Conservation (phyloP, 2,797 vertebrate species). For the Paramormyrops hopkinsi region DNA sequence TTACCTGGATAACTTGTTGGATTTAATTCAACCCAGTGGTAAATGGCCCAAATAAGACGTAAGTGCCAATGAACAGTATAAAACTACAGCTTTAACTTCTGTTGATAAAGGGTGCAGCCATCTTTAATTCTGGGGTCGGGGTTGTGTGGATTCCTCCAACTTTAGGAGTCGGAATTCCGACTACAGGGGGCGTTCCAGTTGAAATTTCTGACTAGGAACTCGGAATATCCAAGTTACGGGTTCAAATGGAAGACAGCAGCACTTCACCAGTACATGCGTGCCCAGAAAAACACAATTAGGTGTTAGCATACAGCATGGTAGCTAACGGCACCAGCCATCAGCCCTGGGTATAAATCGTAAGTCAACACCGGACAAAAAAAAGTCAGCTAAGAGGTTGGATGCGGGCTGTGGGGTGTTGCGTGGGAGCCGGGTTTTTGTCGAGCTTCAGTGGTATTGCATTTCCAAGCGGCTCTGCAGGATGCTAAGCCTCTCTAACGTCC, state of each 20-base stretch:
- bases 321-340: not conserved
- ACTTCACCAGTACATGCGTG: not conserved
- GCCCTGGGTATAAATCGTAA: not conserved
- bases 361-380: not conserved
- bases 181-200: not conserved
- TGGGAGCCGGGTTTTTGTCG: not conserved
- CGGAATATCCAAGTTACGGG: not conserved
- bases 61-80: not conserved
- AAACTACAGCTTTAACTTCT: not conserved
- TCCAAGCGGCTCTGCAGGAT: not conserved
- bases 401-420: not conserved
- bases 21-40: not conserved
- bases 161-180: not conserved
- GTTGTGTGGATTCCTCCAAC: not conserved
- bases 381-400: not conserved
- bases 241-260: not conserved
- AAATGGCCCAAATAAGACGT: not conserved
- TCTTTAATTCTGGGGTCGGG: not conserved
- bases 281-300: not conserved
- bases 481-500: not conserved
- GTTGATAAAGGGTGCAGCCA: not conserved
- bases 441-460: not conserved
- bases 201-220: not conserved
- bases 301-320: not conserved
- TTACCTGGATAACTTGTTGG: not conserved